These are phyloP conservation scores for Eleginops maclovinus DNA, from an alignment of 2,113 vertebrate genomes.

Conservation along the genomic window DNA sequence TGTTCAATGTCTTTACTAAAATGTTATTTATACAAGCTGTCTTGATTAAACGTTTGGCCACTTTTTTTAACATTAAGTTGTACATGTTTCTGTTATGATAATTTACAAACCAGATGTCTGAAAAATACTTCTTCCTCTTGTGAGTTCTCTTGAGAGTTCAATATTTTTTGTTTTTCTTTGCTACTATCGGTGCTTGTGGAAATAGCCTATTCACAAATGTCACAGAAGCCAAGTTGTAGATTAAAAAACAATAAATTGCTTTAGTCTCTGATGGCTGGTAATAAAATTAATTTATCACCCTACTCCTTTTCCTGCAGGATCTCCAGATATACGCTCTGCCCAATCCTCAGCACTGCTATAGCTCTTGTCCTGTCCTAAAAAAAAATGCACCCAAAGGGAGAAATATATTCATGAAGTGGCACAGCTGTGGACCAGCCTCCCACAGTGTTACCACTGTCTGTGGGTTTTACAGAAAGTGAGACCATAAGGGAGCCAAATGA, in stretches of 20 bases:
- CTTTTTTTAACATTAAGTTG: constrained; percentile 1
- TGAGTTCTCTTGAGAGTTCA: neutral
- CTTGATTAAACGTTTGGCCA: neutral
- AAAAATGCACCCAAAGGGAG: constrained; percentile 43
- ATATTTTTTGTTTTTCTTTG: neutral
- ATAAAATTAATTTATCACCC: constrained; percentile 52
- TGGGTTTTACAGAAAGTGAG: constrained; percentile 16
- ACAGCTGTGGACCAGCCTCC: constrained; percentile 35
- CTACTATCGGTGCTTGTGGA: neutral
- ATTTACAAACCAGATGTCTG: neutral
- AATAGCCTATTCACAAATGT: constrained; percentile 24
- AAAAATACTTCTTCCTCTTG: neutral
- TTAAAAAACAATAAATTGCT: constrained; percentile 48
- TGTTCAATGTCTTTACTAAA: neutral
- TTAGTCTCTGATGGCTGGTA: constrained; percentile 36
- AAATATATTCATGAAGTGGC: constrained; percentile 24
- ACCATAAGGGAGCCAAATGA: constrained; percentile 36
- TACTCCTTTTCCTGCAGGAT: constrained; percentile 26
- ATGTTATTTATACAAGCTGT: neutral
- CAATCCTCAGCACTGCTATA: constrained; percentile 34
- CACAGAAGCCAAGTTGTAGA: constrained; percentile 14
- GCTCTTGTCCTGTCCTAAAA: constrained; percentile 30
- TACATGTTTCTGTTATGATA: neutral
- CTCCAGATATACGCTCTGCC: constrained; percentile 26
- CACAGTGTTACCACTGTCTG: constrained; percentile 17